phyloP scores from a whole-genome alignment of 2,888 invertebrate genomes.

The Onthophagus sagittarius region DNA sequence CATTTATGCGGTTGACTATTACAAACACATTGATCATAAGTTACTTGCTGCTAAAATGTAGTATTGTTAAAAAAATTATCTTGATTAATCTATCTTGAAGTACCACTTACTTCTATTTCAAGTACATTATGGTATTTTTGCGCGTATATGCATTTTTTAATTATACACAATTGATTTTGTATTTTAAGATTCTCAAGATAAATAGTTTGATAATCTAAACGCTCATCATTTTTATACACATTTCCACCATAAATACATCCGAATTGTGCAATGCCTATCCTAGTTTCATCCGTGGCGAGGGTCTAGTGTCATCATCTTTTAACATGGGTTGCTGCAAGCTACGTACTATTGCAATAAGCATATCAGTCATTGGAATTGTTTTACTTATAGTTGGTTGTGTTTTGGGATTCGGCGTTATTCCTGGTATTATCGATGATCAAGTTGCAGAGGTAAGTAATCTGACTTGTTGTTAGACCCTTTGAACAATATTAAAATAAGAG shows the following conservation, averaged over 20 bases:
- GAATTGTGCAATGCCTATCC: background rate
- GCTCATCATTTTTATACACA: background rate
- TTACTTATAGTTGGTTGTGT: conserved; percentile 16
- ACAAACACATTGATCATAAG: too few relatives aligned
- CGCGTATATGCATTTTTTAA: background rate
- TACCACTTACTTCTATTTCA: background rate
- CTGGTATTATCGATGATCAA: conserved; percentile 18
- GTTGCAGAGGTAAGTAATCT: conserved; percentile 18
- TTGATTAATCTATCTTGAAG: background rate
- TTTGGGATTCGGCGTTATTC: conserved; percentile 21
- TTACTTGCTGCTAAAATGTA: too few relatives aligned
- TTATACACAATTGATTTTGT: background rate
- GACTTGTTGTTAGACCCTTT: too few relatives aligned
- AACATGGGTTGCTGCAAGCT: conserved; percentile 17
- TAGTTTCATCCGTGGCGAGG: background rate
- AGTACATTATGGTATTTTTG: background rate
- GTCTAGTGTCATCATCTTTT: background rate
- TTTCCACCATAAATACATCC: background rate
- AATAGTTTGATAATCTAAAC: background rate
- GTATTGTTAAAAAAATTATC: background rate
- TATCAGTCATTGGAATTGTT: conserved; percentile 14
- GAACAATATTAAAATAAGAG: too few relatives aligned
- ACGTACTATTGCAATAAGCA: background rate
- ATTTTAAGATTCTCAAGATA: background rate
- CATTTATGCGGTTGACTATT: too few relatives aligned